These are phyloP conservation scores for Drosophila stalkeri DNA, from an alignment of 2,888 invertebrate species.

Conservation along the genomic window DNA sequence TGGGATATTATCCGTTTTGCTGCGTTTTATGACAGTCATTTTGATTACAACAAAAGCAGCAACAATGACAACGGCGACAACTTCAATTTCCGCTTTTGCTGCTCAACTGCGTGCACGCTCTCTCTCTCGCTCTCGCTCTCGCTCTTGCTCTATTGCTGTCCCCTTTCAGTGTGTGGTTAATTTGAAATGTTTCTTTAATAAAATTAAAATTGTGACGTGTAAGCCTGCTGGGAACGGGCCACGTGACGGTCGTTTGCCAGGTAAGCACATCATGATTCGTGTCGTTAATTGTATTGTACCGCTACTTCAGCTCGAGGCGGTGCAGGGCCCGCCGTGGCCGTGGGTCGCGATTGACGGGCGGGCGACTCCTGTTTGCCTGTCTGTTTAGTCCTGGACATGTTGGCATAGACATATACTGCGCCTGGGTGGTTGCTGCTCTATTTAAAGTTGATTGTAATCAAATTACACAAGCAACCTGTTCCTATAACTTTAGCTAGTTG, in stretches of 20 bases:
- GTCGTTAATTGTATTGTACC: constrained; percentile 84
- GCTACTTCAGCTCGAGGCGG: constrained; percentile 64
- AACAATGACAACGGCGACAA: constrained; percentile 49
- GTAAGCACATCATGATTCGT: constrained; percentile 84
- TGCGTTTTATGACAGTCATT: constrained; percentile 71
- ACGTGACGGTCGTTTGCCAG: constrained; percentile 85
- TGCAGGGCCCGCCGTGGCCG: neutral
- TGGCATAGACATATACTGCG: neutral
- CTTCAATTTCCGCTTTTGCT: constrained; percentile 59
- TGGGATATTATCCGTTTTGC: constrained; percentile 50
- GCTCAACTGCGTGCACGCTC: neutral
- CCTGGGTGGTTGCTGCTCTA: constrained; percentile 73
- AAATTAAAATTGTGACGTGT: constrained; percentile 83
- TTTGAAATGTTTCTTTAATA: constrained; percentile 82
- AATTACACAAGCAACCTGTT: constrained; percentile 83
- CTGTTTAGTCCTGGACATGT: constrained; percentile 7
- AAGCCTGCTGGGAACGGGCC: constrained; percentile 84
- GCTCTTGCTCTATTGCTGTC: neutral
- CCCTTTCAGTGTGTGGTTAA: constrained; percentile 61
- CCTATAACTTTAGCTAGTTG: constrained; percentile 43
- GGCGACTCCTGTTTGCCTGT: constrained; percentile 5
- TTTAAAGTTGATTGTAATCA: constrained; percentile 83
- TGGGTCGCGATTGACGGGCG: constrained; percentile 1
- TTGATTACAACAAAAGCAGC: constrained; percentile 43
- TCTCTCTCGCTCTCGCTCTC: neutral